These are phyloP conservation scores for Drosophila colorata DNA, from an alignment of 2,888 invertebrate genomes.

Conservation along the genomic window DNA sequence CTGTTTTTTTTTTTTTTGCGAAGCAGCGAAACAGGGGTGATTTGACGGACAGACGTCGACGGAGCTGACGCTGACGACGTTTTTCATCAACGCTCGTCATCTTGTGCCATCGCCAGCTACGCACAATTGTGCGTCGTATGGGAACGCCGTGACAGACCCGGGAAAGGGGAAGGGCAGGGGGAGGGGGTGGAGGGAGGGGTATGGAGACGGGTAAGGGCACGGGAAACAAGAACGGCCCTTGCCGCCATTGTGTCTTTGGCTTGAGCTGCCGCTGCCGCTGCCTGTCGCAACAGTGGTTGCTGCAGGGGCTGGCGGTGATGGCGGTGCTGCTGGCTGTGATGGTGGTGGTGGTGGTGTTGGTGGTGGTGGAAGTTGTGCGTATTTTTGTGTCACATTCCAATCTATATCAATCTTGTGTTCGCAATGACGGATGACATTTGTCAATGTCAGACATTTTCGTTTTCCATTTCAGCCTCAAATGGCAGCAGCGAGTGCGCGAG, in stretches of 20 bases:
- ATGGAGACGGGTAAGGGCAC: slow-evolving; percentile 8
- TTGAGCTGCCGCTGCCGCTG: slow-evolving; percentile 38
- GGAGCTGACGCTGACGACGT: slow-evolving; percentile 62
- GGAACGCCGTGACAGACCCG: slow-evolving; percentile 22
- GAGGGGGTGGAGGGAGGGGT: background rate
- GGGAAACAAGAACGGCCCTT: slow-evolving; percentile 43
- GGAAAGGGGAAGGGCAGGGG: background rate
- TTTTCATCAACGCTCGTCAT: slow-evolving; percentile 83
- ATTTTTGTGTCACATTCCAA: slow-evolving; percentile 86
- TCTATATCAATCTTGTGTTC: slow-evolving; percentile 86
- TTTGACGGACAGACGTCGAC: slow-evolving; percentile 83
- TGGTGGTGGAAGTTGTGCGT: slow-evolving; percentile 75
- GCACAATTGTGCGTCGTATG: slow-evolving; percentile 69
- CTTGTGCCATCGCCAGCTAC: slow-evolving; percentile 78
- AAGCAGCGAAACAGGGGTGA: slow-evolving; percentile 73
- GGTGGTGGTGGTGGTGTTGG: slow-evolving; percentile 28
- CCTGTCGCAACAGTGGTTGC: slow-evolving; percentile 42
- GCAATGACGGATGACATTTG: slow-evolving; percentile 86
- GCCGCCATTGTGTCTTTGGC: slow-evolving; percentile 66
- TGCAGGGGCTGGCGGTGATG: slow-evolving; percentile 33
- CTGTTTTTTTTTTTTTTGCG: slow-evolving; percentile 21
- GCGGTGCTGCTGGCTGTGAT: slow-evolving; percentile 11
- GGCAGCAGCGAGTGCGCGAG: slow-evolving; percentile 50
- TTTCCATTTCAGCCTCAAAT: slow-evolving; percentile 81
- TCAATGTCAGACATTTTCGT: slow-evolving; percentile 86